phyloP scores from a whole-genome alignment of 2,113 vertebrate species.

The Pogonocichla stellata region DNA sequence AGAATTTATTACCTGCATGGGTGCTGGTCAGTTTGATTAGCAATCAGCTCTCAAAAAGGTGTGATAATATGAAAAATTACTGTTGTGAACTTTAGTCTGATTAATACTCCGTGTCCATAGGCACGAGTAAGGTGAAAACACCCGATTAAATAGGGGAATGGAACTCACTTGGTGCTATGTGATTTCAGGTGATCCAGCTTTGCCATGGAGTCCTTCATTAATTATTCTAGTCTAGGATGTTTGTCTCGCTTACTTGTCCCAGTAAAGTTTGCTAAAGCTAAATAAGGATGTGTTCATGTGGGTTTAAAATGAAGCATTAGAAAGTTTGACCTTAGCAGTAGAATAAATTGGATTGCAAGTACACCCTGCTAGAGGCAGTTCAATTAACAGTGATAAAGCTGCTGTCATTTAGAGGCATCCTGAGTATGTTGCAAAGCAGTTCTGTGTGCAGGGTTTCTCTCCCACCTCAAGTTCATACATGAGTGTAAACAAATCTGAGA shows the following conservation, averaged over 20 bases:
- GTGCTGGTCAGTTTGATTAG: neutral
- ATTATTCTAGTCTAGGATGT: neutral
- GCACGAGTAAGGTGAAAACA: fast-evolving
- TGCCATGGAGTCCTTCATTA: neutral
- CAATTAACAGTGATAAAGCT: neutral
- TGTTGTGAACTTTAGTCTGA: neutral
- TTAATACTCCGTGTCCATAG: neutral
- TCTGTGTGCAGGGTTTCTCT: neutral
- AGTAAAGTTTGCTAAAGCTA: neutral
- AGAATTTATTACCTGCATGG: neutral
- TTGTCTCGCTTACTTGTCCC: neutral
- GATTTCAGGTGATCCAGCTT: neutral
- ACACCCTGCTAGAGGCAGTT: neutral
- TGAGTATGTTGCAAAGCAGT: neutral
- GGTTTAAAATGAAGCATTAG: neutral
- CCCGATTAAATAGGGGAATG: neutral
- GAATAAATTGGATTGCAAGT: neutral
- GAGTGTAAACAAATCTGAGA: neutral
- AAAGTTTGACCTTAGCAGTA: neutral
- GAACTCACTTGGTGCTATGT: neutral
- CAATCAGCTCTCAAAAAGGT: neutral
- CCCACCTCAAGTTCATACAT: neutral
- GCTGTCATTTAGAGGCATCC: neutral
- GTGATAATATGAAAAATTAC: neutral
- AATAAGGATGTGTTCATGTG: neutral